Percentiles rank a stretch among this genome's conserved stretches.
These are phyloP conservation scores for Eilema sororculum DNA, from an alignment of 2,888 invertebrate genomes.

Conservation along the genomic window DNA sequence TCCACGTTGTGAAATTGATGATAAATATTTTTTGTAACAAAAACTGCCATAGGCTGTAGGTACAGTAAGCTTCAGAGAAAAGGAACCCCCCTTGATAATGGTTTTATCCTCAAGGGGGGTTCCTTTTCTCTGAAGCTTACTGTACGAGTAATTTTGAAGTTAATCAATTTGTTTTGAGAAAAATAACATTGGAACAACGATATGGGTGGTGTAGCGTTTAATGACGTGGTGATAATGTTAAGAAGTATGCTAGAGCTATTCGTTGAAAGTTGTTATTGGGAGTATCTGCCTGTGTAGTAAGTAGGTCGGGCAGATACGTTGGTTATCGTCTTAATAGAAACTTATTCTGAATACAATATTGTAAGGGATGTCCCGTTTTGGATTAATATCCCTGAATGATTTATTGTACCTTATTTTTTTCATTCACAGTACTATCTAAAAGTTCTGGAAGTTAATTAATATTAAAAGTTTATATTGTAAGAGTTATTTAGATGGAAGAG, in stretches of 20 bases:
- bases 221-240: conserved; percentile 20
- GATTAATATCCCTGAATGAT: neutral
- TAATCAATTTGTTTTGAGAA: conserved; percentile 25
- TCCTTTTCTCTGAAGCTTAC: no score
- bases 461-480: neutral
- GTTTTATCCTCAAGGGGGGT: no score
- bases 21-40: conserved; percentile 23
- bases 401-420: neutral
- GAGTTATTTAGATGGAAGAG: neutral
- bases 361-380: neutral
- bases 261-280: conserved; percentile 12
- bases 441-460: neutral
- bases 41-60: conserved; percentile 38
- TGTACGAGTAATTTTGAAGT: conserved; percentile 27
- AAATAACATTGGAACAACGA: conserved; percentile 17
- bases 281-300: conserved; percentile 12
- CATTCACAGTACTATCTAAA: neutral
- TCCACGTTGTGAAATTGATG: conserved; percentile 12
- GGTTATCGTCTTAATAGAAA: conserved; percentile 19
- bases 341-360: neutral
- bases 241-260: neutral
- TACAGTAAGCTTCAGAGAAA: no score
- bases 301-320: neutral
- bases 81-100: no score
- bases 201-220: conserved; percentile 23